Base-by-base conservation (phyloP, 2,888 invertebrate species). In the Caenorhabditis angaria region DNA sequence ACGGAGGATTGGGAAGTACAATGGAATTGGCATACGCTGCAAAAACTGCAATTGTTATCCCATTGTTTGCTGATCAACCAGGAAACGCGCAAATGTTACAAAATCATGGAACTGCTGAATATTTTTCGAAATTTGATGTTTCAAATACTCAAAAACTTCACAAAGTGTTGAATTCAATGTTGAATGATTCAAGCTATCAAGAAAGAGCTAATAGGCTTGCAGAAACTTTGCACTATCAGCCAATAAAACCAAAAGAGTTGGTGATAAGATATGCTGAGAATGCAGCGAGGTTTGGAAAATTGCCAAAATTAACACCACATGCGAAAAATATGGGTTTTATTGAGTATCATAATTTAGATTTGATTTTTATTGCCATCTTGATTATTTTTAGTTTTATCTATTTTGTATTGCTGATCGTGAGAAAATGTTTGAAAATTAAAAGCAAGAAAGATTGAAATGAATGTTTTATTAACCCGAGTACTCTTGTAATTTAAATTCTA, bases 1-100 rank as follows among this genome's bases (percentile, higher is more conserved):
- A 73, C 22, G 73, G 73, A 25, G 73, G 73, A 55, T 58, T 73
- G 12, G 73, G 73, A 5, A 69, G 68, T n/a, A 63, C 69, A 0
- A 73, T 73, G 68, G 73, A 73, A 22, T 48, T 73, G 51, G 73
- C 73, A 4, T 69, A 69, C 24, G 58, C 65, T 14, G 73, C 65
- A 0, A 73, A 73, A 60, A 65, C 68, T 14, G 73, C 61, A 6
- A 69, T 73, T 27, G 73, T 73, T 61, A 61, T 68, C 53, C n/a
- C 18, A 41, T 41, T 72, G 18, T 68, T 72, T n/a, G 66, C 64
- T 10, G 66, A 71, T 48, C 71, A 71, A 51, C 65, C 65, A 5
- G 55, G 54, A 5, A 71, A 71, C 29, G 71, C 71, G 25, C 51
- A 66, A 63, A 71, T 71, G 66, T 22, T 71, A 14, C 20, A 35